These are phyloP conservation scores for Cataglyphis rosenhaueri DNA, from an alignment of 2,888 invertebrate species.

Conservation along the genomic window DNA sequence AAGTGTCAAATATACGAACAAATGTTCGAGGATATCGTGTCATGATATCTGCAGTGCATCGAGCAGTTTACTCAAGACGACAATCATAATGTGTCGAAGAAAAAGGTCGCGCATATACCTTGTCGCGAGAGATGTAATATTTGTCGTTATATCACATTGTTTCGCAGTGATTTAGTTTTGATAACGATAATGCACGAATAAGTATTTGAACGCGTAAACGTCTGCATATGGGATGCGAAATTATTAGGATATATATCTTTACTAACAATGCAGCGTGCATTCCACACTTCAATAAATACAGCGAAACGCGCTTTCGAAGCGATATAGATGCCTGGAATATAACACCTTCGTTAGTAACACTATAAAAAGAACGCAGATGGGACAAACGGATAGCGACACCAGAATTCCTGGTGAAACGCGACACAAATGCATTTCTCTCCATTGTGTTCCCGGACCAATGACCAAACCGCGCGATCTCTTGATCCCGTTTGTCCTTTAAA, in stretches of 20 bases:
- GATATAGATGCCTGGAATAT: conserved; percentile 24
- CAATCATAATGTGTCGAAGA: conserved; percentile 31
- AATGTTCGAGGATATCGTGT: conserved; percentile 14
- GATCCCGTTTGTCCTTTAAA: not conserved
- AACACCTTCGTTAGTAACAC: conserved; percentile 35
- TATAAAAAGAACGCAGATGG: conserved; percentile 10
- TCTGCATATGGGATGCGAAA: conserved; percentile 13
- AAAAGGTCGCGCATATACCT: conserved; percentile 31
- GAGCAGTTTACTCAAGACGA: conserved; percentile 42
- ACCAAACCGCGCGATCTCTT: conserved; percentile 3
- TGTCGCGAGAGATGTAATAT: conserved; percentile 28
- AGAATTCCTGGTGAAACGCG: conserved; percentile 18
- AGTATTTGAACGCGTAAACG: conserved; percentile 17
- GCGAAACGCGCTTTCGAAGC: conserved; percentile 23
- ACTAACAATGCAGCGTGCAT: conserved; percentile 5
- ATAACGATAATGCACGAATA: conserved; percentile 18
- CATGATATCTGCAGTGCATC: conserved; percentile 38
- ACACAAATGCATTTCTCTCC: not conserved
- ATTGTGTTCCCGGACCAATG: not conserved
- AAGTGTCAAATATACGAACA: conserved; percentile 28
- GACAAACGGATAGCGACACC: not conserved
- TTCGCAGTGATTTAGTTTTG: conserved; percentile 51
- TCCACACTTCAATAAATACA: conserved; percentile 32
- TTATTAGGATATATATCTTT: conserved; percentile 43
- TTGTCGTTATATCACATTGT: conserved; percentile 39